phyloP scores from a whole-genome alignment of 2,113 vertebrate species.

The Terrapene triunguis region DNA sequence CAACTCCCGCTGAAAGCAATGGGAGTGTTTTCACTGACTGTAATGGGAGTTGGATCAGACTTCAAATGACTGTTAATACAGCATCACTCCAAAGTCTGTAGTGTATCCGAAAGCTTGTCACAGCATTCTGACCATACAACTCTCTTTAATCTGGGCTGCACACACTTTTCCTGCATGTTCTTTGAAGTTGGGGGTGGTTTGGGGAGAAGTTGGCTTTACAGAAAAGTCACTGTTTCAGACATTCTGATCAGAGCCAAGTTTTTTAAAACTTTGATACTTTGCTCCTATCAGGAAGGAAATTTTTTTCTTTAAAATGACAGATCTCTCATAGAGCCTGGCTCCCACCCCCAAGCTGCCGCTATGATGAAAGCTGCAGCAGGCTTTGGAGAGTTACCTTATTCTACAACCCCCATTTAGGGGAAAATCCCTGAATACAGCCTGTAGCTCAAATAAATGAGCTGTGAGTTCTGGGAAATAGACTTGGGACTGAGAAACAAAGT shows the following conservation, averaged over 20 bases:
- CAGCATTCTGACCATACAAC: accelerated
- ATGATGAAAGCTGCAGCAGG: neutral
- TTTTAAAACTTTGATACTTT: neutral
- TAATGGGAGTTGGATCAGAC: neutral
- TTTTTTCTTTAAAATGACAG: neutral
- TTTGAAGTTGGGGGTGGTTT: neutral
- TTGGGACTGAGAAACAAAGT: neutral
- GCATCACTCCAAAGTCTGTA: too few species aligned
- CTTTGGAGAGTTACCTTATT: neutral
- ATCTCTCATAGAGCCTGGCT: neutral
- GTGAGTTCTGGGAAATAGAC: neutral
- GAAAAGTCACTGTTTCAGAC: neutral
- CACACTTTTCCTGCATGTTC: accelerated
- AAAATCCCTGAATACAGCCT: neutral
- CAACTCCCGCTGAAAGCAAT: neutral
- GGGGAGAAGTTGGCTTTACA: neutral
- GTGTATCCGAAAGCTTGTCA: neutral
- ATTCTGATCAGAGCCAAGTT: neutral
- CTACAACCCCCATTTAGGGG: neutral
- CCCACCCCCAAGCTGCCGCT: neutral
- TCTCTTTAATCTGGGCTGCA: neutral
- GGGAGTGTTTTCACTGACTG: neutral
- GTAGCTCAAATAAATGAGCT: neutral
- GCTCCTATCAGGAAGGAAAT: neutral
- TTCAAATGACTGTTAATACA: neutral